phyloP scores from a whole-genome alignment of 1,140 invertebrate genomes.

The Lucilia sericata region DNA sequence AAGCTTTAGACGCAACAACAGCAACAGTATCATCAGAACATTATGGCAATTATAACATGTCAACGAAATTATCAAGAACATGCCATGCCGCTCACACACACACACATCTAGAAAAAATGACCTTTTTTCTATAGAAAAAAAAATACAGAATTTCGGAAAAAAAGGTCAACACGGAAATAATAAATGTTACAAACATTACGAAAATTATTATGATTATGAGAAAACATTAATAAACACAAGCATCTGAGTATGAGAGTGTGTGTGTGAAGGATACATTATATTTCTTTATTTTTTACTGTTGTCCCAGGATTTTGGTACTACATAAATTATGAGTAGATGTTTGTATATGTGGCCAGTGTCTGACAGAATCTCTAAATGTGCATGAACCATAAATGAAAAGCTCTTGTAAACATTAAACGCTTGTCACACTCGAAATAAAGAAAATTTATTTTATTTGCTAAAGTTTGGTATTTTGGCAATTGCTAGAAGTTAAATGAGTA shows the following conservation, averaged over 20 bases:
- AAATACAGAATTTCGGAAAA: background rate
- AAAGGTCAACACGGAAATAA: conserved; percentile 40
- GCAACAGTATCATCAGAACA: background rate
- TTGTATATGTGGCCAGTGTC: background rate
- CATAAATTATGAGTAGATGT: background rate
- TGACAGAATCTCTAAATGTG: background rate
- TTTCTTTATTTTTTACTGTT: background rate
- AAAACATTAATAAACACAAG: conserved; percentile 41
- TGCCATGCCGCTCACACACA: background rate
- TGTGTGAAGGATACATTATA: background rate
- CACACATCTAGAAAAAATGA: background rate
- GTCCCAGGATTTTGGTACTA: background rate
- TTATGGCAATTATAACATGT: conserved; percentile 11
- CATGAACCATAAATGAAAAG: background rate
- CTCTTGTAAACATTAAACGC: conserved; percentile 4
- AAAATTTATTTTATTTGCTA: conserved; percentile 20
- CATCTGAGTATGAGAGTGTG: background rate
- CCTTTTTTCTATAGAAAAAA: background rate
- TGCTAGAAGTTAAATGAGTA: background rate
- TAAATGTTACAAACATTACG: conserved; percentile 40
- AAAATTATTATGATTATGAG: conserved; percentile 42
- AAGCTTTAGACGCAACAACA: background rate
- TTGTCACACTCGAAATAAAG: conserved; percentile 24
- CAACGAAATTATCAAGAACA: conserved; percentile 2
- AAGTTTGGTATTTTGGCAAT: background rate